Percentiles rank a stretch among this genome's conserved stretches.
phyloP scores from a whole-genome alignment of 2,797 vertebrate species.

The Rhinichthys osculus region DNA sequence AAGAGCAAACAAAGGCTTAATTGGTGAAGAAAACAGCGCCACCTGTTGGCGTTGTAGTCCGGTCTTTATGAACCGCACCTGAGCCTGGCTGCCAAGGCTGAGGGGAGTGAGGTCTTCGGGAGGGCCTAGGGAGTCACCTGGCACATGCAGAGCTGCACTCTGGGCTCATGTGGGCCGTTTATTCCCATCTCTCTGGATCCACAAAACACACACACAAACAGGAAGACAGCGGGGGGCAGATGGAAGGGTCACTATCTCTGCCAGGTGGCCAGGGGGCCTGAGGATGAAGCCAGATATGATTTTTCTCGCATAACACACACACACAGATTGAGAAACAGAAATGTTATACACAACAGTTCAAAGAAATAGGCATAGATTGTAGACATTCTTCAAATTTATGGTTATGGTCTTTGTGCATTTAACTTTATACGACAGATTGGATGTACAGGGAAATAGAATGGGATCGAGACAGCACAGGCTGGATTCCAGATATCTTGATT shows the following conservation, averaged over 20 bases:
- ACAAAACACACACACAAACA: slow-evolving; percentile 51
- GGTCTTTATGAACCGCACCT: slow-evolving; percentile 70
- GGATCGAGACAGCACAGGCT: background rate
- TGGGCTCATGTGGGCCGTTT: slow-evolving; percentile 59
- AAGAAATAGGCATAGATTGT: slow-evolving; percentile 25
- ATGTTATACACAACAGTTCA: background rate
- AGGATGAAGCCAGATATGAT: slow-evolving; percentile 67
- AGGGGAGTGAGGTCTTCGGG: slow-evolving; percentile 53
- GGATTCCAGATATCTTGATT: slow-evolving; percentile 25
- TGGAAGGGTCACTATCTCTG: slow-evolving; percentile 77
- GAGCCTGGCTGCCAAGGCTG: slow-evolving; percentile 63
- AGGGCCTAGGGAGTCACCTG: slow-evolving; percentile 51
- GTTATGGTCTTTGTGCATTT: slow-evolving; percentile 12
- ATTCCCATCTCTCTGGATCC: slow-evolving; percentile 72
- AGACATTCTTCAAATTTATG: slow-evolving; percentile 27
- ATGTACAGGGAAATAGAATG: slow-evolving; percentile 27
- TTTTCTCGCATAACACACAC: slow-evolving; percentile 50
- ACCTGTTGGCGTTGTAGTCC: slow-evolving; percentile 76
- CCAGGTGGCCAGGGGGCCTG: slow-evolving; percentile 75
- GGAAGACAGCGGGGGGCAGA: slow-evolving; percentile 77
- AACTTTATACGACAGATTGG: slow-evolving; percentile 7
- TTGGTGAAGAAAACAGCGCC: slow-evolving; percentile 80
- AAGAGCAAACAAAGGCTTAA: slow-evolving; percentile 75
- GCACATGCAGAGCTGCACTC: slow-evolving; percentile 61
- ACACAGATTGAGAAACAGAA: slow-evolving; percentile 15